A percentile compares a stretch with the other conserved stretches of the same genome.
Evolutionary conservation across 2,888 invertebrate genomes (phyloP).

Genomic region (Sipha maydis): DNA sequence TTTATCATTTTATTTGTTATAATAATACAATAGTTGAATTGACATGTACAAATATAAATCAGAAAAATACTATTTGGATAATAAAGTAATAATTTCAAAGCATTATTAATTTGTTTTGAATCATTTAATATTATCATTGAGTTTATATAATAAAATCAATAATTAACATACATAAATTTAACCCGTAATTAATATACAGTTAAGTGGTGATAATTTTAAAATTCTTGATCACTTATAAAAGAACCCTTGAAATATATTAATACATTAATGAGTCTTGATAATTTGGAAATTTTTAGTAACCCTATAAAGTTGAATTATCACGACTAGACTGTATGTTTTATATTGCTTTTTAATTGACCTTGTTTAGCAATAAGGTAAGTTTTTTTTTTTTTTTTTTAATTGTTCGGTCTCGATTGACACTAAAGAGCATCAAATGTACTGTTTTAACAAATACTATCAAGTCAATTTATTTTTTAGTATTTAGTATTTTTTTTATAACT

Average conservation of each 20-base stretch:
- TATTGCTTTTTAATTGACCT: background rate
- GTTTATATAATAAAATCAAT: background rate
- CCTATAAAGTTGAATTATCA: background rate
- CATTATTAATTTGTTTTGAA: background rate
- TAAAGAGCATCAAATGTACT: background rate
- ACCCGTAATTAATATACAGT: background rate
- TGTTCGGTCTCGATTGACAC: constrained; percentile 3
- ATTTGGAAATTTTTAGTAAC: background rate
- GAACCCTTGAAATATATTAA: background rate
- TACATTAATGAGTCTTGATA: background rate
- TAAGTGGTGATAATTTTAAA: background rate
- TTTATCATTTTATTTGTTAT: background rate
- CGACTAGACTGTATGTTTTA: background rate
- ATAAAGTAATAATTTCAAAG: background rate
- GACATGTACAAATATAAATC: background rate
- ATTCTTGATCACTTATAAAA: background rate
- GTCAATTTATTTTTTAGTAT: background rate
- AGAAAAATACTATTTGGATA: constrained; percentile 1
- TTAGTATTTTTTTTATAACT: background rate
- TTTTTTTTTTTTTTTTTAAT: constrained; percentile 4
- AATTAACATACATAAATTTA: background rate
- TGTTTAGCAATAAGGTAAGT: background rate
- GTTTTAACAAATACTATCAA: background rate
- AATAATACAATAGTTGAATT: constrained; percentile 14
- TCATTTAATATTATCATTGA: constrained; percentile 5